Evolutionary conservation across 2,113 vertebrate genomes (phyloP).

Genomic region (Glareola pratincola): DNA sequence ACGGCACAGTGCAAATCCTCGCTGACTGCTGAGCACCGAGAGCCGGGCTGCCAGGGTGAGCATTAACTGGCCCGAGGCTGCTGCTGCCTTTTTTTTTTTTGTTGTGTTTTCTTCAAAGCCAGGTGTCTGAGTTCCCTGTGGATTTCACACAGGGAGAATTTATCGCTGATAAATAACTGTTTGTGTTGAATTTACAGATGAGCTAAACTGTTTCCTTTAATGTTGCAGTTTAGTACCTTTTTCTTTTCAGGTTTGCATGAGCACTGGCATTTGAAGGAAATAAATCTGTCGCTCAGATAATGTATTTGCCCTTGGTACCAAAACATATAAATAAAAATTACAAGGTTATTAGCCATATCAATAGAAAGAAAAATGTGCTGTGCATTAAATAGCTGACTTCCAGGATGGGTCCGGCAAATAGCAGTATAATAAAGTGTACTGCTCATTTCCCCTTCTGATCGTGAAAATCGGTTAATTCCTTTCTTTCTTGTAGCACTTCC

Average conservation of each 20-base stretch:
- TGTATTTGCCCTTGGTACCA: slow-evolving; percentile 12
- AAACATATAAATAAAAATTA: slow-evolving; percentile 47
- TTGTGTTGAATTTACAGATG: slow-evolving; percentile 42
- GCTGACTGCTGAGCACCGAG: neutral
- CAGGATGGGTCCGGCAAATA: neutral
- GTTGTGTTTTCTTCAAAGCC: neutral
- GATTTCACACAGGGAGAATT: neutral
- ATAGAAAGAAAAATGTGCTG: neutral
- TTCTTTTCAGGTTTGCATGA: slow-evolving; percentile 10
- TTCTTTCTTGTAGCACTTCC: neutral
- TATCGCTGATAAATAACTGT: slow-evolving; percentile 38
- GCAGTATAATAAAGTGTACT: neutral
- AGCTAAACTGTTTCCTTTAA: slow-evolving; percentile 38
- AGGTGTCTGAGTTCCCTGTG: neutral
- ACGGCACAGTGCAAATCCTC: neutral
- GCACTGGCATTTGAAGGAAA: neutral
- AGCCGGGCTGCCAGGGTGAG: neutral
- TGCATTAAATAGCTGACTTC: neutral
- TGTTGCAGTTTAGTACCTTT: slow-evolving; percentile 16
- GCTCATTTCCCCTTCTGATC: neutral
- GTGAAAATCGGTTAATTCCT: neutral
- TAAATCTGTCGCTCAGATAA: slow-evolving; percentile 40
- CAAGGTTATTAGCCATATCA: slow-evolving; percentile 37
- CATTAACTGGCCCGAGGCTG: neutral
- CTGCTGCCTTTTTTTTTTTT: neutral